Evolutionary conservation across 1,140 invertebrate species (phyloP), one percentile per base, ranked within the genome.

Genomic region (Rhizoglyphus robini): DNA sequence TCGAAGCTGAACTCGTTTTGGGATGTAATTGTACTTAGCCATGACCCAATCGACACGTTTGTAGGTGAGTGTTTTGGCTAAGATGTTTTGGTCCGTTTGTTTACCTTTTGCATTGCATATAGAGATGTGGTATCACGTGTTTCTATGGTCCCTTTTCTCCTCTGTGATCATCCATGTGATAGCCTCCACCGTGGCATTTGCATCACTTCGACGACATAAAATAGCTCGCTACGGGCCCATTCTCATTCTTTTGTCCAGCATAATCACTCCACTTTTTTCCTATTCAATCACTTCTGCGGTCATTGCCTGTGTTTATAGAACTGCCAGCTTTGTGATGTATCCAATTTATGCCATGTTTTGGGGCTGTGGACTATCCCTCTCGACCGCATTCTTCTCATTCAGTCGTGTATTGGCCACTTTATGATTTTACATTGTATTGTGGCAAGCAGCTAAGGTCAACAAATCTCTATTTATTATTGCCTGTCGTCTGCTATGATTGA

Each of bases 41-140:
- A 76, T 30, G 74, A 76, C 62, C 74, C 74, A 23, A 69, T 79
- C 11, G 69, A 78, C 61, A 76, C 72, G 48, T 79, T 79, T 73
- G 70, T 70, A 65, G 77, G 77, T 78, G 72, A 70, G 68, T 11
- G 57, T 48, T 31, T 48, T 65, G 54, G 13, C 13, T 1, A 8
- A 66, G 49, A 23, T n/a, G 48, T 38, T 20, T 25, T 36, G 18
- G 32, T 2, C 46, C 32, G 13, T 32, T 67, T 48, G n/a, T 59
- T 38, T 63, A 63, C 66, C 2, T 64, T 66, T 47, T 32, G 49
- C 65, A 68, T 68, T 72, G 79, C 75, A 71, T 73, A 47, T 82
- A 79, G 90, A 93, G 76, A 96, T 96, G 86, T 95, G 90, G 90
- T 95, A 94, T 76, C 86, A 91, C 72, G 85, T 95, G 71, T 92